These are phyloP conservation scores for Zaprionus kolodkinae DNA, from an alignment of 1,140 invertebrate species.

Conservation along the genomic window DNA sequence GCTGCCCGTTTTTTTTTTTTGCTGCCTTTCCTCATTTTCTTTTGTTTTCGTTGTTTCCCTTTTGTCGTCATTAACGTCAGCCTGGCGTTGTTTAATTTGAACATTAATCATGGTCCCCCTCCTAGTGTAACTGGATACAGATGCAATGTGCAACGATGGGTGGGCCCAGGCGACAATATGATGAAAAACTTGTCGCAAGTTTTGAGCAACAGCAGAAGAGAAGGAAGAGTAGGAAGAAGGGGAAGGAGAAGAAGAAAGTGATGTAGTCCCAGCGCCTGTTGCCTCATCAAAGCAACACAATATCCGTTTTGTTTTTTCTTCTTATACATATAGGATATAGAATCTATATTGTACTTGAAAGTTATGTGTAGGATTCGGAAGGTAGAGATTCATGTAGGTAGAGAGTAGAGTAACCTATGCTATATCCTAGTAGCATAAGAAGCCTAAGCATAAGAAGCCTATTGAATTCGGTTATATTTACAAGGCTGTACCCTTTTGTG, in stretches of 20 bases:
- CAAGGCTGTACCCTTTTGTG: not conserved
- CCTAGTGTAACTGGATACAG: slow-evolving; percentile 42
- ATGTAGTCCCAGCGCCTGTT: slow-evolving; percentile 4
- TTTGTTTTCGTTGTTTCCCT: slow-evolving; percentile 57
- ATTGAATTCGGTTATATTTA: too few species aligned
- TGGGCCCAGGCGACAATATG: slow-evolving; percentile 32
- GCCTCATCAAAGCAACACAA: not conserved
- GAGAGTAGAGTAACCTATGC: too few species aligned
- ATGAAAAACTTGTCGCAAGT: slow-evolving; percentile 55
- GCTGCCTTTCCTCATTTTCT: slow-evolving; percentile 15
- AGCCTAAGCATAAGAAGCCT: too few species aligned
- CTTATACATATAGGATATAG: not conserved
- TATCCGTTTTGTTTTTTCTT: not conserved
- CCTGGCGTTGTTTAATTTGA: slow-evolving; percentile 74
- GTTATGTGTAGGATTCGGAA: too few species aligned
- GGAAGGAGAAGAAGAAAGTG: not conserved
- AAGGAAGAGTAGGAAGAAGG: not conserved
- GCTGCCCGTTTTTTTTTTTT: slow-evolving; percentile 20
- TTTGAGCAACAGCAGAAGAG: slow-evolving; percentile 17
- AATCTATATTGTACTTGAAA: not conserved
- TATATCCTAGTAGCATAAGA: too few species aligned
- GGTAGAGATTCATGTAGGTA: too few species aligned
- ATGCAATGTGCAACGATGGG: slow-evolving; percentile 37
- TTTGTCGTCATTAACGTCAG: slow-evolving; percentile 80
- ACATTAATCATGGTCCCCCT: slow-evolving; percentile 67